Base-by-base conservation (phyloP, 2,888 invertebrate genomes). In the Erebia aethiops region DNA sequence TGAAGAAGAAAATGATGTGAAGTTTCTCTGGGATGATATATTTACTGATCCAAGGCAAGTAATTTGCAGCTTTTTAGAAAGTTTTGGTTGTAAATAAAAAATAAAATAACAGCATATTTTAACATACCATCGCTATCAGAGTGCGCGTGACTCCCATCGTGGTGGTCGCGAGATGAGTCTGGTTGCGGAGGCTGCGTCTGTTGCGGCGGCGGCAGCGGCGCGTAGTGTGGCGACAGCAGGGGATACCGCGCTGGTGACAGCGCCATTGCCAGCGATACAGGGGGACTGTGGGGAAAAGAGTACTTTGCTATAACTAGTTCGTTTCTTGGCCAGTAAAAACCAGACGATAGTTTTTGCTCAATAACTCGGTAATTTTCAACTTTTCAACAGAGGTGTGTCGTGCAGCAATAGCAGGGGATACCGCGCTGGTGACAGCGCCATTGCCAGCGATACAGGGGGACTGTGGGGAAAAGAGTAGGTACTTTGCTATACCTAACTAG, bases 391-490 rank as follows among this genome's bases (percentile, higher is more conserved):
- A 26, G 95, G 92, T 16, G 95, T 94, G 87, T 96, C 96, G 83
- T 96, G 95, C 0, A 92, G 92, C 9, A 96, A 95, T 60, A 97
- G 95, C 63, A 96, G 94, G 18, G 96, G 92, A 79, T 86, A 95
- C 72, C 87, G 94, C 57, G 88, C 91, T 74, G 94, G 91, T 71
- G 95, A 94, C 76, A 94, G 76, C 1, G 95, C 95, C 94, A 95
- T 95, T 1, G 95, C 95, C 58, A 97, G 90, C 14, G 97, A 96
- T 21, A 97, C 97, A 63, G 97, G 97, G 21, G 97, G 97, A 72
- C 97, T 97, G 93, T 14, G 21, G 49, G 21, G 26, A 35, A 35
- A 35, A 18, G 5, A 68, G 1, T n/a, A n/a, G n/a, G n/a, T 10
- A n/a, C 2, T 8, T 60, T 26, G 16, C 13, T 56, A 21, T 56